Evolutionary conservation across 2,113 vertebrate genomes (phyloP), one percentile per base, ranked within the genome.

Genomic region (Centropristis striata): DNA sequence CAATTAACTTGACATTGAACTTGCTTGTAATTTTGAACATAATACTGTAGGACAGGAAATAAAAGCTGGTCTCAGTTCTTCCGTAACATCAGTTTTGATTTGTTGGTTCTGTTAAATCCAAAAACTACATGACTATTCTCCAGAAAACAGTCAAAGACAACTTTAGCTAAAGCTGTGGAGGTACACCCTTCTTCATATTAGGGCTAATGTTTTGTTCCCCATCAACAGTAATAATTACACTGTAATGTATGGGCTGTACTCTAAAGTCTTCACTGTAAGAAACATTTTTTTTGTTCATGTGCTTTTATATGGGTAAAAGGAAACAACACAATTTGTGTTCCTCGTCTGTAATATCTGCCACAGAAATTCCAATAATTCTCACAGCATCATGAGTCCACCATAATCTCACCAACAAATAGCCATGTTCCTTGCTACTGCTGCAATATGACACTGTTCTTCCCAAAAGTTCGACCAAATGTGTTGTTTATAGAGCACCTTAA

Each of bases 211-310:
- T 36, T 21, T n/a, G 11, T 39, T 37, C 57, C 20, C 18, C 32
- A 59, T 9, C 18, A 32, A 32, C 32, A 32, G 32, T 32, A 32
- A 6, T 32, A 3, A 32, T 67, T 36, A 27, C 36, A 55, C 51
- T 75, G 37, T 18, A 57, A 75, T 68, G 51, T 57, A 2, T 36
- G n/a, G 36, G 20, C 50, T 74, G 46, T 51, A 28, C 25, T 81
- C 15, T 37, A 23, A 55, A 36, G n/a, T 61, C 11, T 63, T 66
- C 69, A n/a, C 32, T 59, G 28, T 57, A 71, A 68, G 32, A 64
- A 18, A 18, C 6, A 12, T 18, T 15, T 5, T 3, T 70, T 18
- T 80, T 90, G 86, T 83, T 88, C 79, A 58, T 59, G 49, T 70
- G 76, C 81, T 88, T 71, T 81, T 57, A 42, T 27, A 46, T 28